A percentile compares a stretch with the other conserved stretches of the same genome.
These are phyloP conservation scores for Cyrtodaria siliqua DNA, from an alignment of 2,888 invertebrate genomes.

Conservation along the genomic window DNA sequence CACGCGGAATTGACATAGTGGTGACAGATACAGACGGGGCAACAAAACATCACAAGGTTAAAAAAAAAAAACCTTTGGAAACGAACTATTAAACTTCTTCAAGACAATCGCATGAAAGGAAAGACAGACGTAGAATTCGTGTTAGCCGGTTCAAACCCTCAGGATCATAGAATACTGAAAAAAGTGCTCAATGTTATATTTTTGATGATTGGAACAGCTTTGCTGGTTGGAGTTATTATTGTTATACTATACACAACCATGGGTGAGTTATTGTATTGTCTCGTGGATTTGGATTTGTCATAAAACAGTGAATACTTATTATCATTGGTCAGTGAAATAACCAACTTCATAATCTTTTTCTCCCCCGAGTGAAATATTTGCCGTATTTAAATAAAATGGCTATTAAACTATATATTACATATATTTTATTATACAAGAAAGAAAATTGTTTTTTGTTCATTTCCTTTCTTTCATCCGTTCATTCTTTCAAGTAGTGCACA, in stretches of 20 bases:
- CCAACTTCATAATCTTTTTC: too few relatives aligned
- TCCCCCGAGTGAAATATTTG: too few relatives aligned
- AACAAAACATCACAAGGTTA: conserved; percentile 50
- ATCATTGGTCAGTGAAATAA: too few relatives aligned
- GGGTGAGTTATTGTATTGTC: too few relatives aligned
- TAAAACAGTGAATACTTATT: too few relatives aligned
- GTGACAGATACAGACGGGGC: conserved; percentile 69
- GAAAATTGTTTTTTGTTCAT: too few relatives aligned
- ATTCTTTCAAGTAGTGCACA: too few relatives aligned
- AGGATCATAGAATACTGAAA: conserved; percentile 77
- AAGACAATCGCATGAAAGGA: conserved; percentile 80
- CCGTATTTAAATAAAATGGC: too few relatives aligned
- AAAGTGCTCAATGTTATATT: conserved; percentile 81
- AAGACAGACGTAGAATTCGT: conserved; percentile 68
- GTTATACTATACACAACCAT: conserved; percentile 81
- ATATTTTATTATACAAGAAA: too few relatives aligned
- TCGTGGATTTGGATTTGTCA: too few relatives aligned
- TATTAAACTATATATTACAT: too few relatives aligned
- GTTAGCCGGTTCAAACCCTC: conserved; percentile 70
- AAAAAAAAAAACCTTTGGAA: conserved; percentile 65
- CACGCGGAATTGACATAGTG: conserved; percentile 75
- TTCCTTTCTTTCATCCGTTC: too few relatives aligned
- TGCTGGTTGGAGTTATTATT: conserved; percentile 79
- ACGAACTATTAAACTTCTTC: conserved; percentile 65
- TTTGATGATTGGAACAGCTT: conserved; percentile 78